Conservation (phyloP, 2,888 invertebrate genomes). For the Tinea trinotella region DNA sequence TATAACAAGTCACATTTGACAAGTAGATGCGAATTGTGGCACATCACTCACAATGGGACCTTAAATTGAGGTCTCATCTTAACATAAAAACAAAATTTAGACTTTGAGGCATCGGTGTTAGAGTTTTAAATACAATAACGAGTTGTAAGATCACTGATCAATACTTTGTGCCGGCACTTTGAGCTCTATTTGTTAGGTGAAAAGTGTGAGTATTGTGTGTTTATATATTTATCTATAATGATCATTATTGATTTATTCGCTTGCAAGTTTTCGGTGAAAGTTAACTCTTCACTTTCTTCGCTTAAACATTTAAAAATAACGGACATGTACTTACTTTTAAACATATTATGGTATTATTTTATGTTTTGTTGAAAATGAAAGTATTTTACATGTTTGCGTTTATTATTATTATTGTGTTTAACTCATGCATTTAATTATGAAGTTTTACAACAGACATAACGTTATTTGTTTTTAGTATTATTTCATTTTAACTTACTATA, state of each 20-base stretch:
- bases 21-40: background rate
- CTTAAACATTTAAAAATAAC: background rate
- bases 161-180: background rate
- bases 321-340: background rate
- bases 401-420: no score
- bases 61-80: background rate
- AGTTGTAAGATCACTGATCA: background rate
- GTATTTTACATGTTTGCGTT: background rate
- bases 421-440: no score
- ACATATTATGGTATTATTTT: background rate
- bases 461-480: no score
- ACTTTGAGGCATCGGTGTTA: background rate
- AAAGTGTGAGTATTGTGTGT: background rate
- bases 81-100: background rate
- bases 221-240: background rate
- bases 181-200: background rate
- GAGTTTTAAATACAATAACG: background rate
- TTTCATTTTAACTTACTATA: no score
- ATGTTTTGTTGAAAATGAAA: background rate
- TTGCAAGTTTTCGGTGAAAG: slow-evolving; percentile 7
- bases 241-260: slow-evolving; percentile 10
- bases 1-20: background rate
- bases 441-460: no score
- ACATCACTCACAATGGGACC: background rate
- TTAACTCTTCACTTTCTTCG: background rate